A percentile compares a stretch with the other conserved stretches of the same genome.
Conservation (phyloP, 2,113 vertebrate species). For the Scomber scombrus region DNA sequence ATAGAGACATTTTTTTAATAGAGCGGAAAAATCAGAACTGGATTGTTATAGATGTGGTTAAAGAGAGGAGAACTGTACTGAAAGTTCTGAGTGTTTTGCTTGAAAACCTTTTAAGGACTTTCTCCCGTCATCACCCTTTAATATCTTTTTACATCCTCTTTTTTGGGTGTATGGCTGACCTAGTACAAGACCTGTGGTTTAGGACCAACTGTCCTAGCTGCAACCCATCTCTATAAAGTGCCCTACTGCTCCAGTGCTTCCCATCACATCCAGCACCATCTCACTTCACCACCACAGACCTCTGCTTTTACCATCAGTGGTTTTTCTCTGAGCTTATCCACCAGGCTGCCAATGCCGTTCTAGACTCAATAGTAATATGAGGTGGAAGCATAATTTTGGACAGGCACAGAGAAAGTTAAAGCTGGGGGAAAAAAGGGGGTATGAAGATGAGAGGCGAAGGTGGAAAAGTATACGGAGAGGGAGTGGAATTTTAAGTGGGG, state of each 20-base stretch:
- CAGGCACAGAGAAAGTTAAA: slow-evolving; percentile 54
- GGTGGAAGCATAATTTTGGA: slow-evolving; percentile 63
- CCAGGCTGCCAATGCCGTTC: slow-evolving; percentile 61
- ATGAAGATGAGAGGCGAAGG: slow-evolving; percentile 57
- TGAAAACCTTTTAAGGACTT: slow-evolving; percentile 1
- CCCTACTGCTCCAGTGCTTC: slow-evolving; percentile 43
- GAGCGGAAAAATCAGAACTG: not conserved
- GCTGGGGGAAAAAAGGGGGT: slow-evolving; percentile 35
- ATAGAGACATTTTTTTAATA: not conserved
- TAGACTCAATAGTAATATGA: slow-evolving; percentile 67
- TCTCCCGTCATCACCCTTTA: not conserved
- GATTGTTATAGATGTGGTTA: not conserved
- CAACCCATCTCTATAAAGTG: slow-evolving; percentile 47
- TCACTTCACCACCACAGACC: slow-evolving; percentile 57
- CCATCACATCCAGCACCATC: slow-evolving; percentile 56
- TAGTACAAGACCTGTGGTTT: slow-evolving; percentile 53
- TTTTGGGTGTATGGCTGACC: slow-evolving; percentile 24
- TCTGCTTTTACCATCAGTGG: slow-evolving; percentile 79
- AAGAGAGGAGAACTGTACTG: not conserved
- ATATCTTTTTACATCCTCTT: slow-evolving; percentile 2
- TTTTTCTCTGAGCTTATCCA: slow-evolving; percentile 57
- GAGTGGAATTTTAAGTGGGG: slow-evolving; percentile 57
- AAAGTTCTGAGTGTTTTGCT: slow-evolving; percentile 2
- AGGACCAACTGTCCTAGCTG: slow-evolving; percentile 28
- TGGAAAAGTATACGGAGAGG: slow-evolving; percentile 65